Evolutionary conservation across 2,888 invertebrate species (phyloP).

Genomic region (Eupithecia subumbrata): DNA sequence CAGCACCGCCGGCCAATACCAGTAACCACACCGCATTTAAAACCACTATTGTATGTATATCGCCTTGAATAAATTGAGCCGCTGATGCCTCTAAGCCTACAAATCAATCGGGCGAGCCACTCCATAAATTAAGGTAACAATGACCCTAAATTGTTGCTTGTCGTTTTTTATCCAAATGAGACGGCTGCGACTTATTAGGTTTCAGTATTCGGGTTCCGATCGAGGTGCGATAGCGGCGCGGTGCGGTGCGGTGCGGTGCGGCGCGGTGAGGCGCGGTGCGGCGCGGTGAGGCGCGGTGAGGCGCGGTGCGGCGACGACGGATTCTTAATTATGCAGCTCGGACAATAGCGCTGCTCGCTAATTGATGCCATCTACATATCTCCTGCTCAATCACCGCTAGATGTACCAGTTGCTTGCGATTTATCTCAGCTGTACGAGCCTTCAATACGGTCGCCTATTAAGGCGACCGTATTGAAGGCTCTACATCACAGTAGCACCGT

Average conservation of each 20-base stretch:
- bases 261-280: conserved; percentile 76
- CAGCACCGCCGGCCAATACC: conserved; percentile 69
- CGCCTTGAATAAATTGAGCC: conserved; percentile 77
- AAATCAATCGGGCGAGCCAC: conserved; percentile 81
- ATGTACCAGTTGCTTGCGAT: conserved; percentile 53
- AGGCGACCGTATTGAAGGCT: background rate
- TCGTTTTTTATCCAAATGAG: conserved; percentile 82
- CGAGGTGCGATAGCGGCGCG: conserved; percentile 72
- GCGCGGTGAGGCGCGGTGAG: too few species aligned
- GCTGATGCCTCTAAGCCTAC: conserved; percentile 71
- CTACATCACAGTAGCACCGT: background rate
- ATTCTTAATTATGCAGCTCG: conserved; percentile 71
- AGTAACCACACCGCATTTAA: conserved; percentile 74
- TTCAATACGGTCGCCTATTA: too few species aligned
- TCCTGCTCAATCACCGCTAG: conserved; percentile 68
- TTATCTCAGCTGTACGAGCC: conserved; percentile 65
- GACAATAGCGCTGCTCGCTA: conserved; percentile 67
- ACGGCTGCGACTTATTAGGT: conserved; percentile 80
- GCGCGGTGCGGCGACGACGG: conserved; percentile 65
- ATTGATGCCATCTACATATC: conserved; percentile 63
- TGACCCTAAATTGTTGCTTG: conserved; percentile 82
- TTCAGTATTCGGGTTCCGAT: conserved; percentile 76
- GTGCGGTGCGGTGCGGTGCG: conserved; percentile 61
- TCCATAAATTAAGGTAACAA: conserved; percentile 83
- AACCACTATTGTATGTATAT: conserved; percentile 83